phyloP scores from a whole-genome alignment of 2,888 invertebrate species.

The Pseudolycoriella hygida region DNA sequence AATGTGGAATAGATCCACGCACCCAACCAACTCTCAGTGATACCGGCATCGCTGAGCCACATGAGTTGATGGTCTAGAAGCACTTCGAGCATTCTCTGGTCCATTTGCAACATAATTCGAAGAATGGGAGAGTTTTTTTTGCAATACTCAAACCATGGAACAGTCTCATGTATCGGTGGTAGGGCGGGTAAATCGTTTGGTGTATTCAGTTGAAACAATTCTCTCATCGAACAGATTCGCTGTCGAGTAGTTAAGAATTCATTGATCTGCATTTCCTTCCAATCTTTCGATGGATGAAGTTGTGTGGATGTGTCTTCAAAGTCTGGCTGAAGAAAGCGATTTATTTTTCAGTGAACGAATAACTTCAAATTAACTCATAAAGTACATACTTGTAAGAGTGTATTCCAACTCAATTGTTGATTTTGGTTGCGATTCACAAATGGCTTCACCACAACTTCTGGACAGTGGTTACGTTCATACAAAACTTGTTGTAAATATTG shows the following conservation, averaged over 20 bases:
- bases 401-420: too few relatives aligned
- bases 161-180: conserved; percentile 17
- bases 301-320: conserved; percentile 13
- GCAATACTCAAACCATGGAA: conserved; percentile 21
- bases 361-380: too few relatives aligned
- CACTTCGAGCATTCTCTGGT: conserved; percentile 22
- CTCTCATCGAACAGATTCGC: conserved; percentile 14
- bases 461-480: not conserved
- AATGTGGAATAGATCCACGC: conserved; percentile 25
- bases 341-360: too few relatives aligned
- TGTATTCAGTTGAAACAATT: conserved; percentile 9
- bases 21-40: conserved; percentile 21
- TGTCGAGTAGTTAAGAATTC: conserved; percentile 17
- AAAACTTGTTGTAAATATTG: not conserved
- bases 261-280: conserved; percentile 20
- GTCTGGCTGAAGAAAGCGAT: conserved; percentile 9
- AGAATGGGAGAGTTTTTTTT: conserved; percentile 19
- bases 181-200: not conserved
- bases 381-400: too few relatives aligned
- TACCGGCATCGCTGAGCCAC: conserved; percentile 17
- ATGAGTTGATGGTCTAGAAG: conserved; percentile 20
- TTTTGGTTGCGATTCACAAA: not conserved
- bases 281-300: conserved; percentile 23
- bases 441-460: not conserved
- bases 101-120: conserved; percentile 20